Evolutionary conservation across 2,797 vertebrate genomes (phyloP).

Genomic region (Ptychobarbus kaznakovi): DNA sequence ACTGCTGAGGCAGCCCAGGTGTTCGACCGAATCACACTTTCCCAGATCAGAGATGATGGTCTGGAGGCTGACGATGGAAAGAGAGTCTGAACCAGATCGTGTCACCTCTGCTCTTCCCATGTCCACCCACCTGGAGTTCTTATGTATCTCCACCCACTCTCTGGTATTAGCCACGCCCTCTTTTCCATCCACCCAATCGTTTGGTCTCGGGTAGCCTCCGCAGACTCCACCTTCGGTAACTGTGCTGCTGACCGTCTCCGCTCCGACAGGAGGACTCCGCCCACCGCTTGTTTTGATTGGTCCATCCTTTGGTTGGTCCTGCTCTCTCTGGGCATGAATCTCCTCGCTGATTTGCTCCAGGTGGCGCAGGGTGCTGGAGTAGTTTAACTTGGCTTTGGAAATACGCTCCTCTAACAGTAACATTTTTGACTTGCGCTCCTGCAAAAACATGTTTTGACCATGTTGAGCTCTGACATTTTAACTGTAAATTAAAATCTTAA

Average conservation of each 20-base stretch:
- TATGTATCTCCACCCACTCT: slow-evolving; percentile 74
- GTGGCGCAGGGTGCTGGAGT: slow-evolving; percentile 87
- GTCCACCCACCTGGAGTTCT: slow-evolving; percentile 74
- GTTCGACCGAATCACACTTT: slow-evolving; percentile 90
- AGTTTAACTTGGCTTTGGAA: slow-evolving; percentile 87
- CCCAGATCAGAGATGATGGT: slow-evolving; percentile 89
- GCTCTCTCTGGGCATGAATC: slow-evolving; percentile 86
- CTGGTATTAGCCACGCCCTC: slow-evolving; percentile 75
- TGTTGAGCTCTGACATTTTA: not conserved
- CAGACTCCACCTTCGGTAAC: slow-evolving; percentile 57
- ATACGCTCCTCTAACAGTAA: slow-evolving; percentile 84
- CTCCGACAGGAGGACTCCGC: slow-evolving; percentile 72
- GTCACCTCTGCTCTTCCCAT: slow-evolving; percentile 63
- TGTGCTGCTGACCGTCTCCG: slow-evolving; percentile 72
- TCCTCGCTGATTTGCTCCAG: slow-evolving; percentile 94
- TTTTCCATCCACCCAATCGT: slow-evolving; percentile 70
- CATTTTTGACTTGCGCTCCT: slow-evolving; percentile 92
- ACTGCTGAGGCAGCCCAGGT: slow-evolving; percentile 82
- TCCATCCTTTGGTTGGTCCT: slow-evolving; percentile 51
- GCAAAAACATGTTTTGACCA: slow-evolving; percentile 51
- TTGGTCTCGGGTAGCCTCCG: slow-evolving; percentile 44
- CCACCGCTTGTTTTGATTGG: slow-evolving; percentile 60
- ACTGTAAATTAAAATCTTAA: not conserved
- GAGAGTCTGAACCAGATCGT: slow-evolving; percentile 74
- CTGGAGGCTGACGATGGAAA: slow-evolving; percentile 85